These are phyloP conservation scores for Podotricha telesiphe DNA, from an alignment of 2,888 invertebrate species.

Conservation along the genomic window DNA sequence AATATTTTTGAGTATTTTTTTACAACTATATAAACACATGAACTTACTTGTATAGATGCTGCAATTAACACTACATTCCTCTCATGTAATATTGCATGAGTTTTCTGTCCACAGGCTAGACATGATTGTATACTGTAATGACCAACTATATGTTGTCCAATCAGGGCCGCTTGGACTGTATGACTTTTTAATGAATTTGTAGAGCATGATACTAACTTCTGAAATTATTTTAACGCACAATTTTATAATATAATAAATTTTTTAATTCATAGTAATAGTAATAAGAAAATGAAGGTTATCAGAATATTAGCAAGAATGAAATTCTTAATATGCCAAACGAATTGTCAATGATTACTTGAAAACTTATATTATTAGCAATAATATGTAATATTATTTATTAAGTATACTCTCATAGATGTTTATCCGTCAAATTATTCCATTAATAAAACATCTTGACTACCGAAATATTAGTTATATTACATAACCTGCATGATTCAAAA, in stretches of 20 bases:
- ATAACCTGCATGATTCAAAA: slow-evolving; percentile 6
- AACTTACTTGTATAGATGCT: slow-evolving; percentile 80
- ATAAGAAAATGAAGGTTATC: too few relatives aligned
- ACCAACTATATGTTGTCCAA: slow-evolving; percentile 82
- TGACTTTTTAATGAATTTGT: slow-evolving; percentile 77
- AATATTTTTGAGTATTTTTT: not conserved
- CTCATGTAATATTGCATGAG: slow-evolving; percentile 85
- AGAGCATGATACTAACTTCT: slow-evolving; percentile 81
- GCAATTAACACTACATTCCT: slow-evolving; percentile 82
- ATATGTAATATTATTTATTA: not conserved
- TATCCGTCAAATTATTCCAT: not conserved
- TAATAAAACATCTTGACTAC: not conserved
- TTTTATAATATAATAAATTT: not conserved
- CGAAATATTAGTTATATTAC: slow-evolving; percentile 17
- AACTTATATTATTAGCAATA: not conserved
- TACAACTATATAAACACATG: not conserved
- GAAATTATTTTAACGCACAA: slow-evolving; percentile 46
- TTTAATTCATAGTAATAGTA: too few relatives aligned
- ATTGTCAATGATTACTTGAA: not conserved
- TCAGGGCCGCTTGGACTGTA: slow-evolving; percentile 83
- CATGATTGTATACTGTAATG: slow-evolving; percentile 86
- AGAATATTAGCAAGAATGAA: too few relatives aligned
- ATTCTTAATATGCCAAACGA: too few relatives aligned
- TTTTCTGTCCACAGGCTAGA: slow-evolving; percentile 85
- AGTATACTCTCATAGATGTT: slow-evolving; percentile 6